These are phyloP conservation scores for Kuschelorhynchus macadamiae DNA, from an alignment of 2,888 invertebrate genomes.

Conservation along the genomic window DNA sequence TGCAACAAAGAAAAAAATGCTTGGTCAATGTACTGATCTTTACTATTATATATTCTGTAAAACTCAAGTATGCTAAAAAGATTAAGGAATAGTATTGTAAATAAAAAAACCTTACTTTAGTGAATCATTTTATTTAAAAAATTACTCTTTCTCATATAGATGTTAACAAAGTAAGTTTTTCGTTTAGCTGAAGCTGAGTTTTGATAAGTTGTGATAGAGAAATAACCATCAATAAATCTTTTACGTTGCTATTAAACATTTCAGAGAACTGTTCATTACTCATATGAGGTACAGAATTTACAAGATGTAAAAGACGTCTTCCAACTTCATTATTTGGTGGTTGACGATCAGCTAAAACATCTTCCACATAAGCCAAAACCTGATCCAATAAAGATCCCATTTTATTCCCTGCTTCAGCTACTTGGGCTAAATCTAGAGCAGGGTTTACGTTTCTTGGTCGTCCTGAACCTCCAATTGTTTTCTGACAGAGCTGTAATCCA, in stretches of 20 bases:
- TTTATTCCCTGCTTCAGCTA: conserved; percentile 87
- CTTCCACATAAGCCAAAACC: conserved; percentile 90
- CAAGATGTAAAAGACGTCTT: conserved; percentile 89
- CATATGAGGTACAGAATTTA: conserved; percentile 93
- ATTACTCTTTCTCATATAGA: too few relatives aligned
- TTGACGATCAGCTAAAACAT: conserved; percentile 86
- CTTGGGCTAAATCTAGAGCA: conserved; percentile 79
- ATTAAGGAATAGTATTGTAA: too few relatives aligned
- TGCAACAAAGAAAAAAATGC: too few relatives aligned
- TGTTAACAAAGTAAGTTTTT: conserved; percentile 91
- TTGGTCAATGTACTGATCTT: too few relatives aligned
- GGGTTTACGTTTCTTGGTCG: conserved; percentile 67
- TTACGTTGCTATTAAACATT: conserved; percentile 96
- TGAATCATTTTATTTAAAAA: too few relatives aligned
- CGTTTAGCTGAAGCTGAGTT: conserved; percentile 96
- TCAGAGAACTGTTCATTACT: conserved; percentile 91
- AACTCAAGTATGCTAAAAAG: too few relatives aligned
- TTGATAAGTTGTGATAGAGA: conserved; percentile 96
- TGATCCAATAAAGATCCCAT: conserved; percentile 84
- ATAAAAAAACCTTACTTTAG: too few relatives aligned
- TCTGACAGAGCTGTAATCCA: conserved; percentile 85
- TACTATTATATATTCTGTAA: too few relatives aligned
- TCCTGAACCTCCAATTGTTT: conserved; percentile 77
- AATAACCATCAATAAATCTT: conserved; percentile 97
- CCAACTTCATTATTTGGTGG: conserved; percentile 90